Evolutionary conservation across 1,140 invertebrate species (phyloP), one percentile per base, ranked within the genome.

Genomic region (Anadara kagoshimensis): DNA sequence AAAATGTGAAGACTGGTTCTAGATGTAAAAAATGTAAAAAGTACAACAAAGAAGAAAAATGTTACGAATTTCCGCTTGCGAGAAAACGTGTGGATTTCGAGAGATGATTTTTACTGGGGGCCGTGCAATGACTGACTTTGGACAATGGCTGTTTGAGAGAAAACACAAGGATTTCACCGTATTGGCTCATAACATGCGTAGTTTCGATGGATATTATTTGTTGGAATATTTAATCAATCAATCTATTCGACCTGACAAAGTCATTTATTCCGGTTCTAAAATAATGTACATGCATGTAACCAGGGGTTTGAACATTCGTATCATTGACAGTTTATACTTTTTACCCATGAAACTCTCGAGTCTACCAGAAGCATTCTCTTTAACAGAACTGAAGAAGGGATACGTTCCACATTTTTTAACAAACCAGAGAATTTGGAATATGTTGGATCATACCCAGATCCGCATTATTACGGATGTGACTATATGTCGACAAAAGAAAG

Each of bases 401-500:
- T 78, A 70, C 26, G 75, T 78, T 57, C 72, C 76, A 4, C 72
- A 75, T 67, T n/a, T n/a, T n/a, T n/a, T 26, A 75, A 74, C 49
- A 78, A 59, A 5, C 16, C 36, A 45, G 73, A 57, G 20, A 62
- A 75, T 63, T 66, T 69, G 61, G 47, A 54, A 18, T 78, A 78
- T 53, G 41, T 26, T 4, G 77, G 68, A 0, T 47, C 62, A 4
- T 49, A 62, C 24, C 73, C 73, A 8, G 64, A 26, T 18, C 12
- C 36, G 7, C 20, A 68, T 10, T 68, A 65, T 20, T 78, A 75
- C 41, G 65, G 64, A 44, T 24, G 26, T 12, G 63, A 78, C 26
- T 67, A 36, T 20, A 71, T 78, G 68, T 43, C 29, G 10, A 36
- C 22, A 22, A 43, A 24, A 59, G 77, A 71, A 14, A 36, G 63